Evolutionary conservation across 2,888 invertebrate species (phyloP).

Genomic region (Abrostola triplasia): DNA sequence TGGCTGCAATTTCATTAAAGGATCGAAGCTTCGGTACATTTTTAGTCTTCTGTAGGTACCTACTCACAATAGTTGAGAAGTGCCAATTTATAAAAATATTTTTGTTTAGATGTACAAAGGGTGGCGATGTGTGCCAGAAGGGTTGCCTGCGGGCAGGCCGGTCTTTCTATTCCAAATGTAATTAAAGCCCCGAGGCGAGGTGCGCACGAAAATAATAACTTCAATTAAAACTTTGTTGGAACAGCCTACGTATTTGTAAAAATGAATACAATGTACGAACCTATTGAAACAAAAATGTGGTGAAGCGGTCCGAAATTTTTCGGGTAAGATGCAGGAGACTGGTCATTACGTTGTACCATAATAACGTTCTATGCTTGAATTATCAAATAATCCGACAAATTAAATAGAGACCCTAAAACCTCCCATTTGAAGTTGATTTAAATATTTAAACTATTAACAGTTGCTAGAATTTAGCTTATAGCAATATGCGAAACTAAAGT

Average conservation of each 20-base stretch:
- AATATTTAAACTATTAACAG: too few relatives aligned
- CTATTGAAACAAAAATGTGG: not conserved
- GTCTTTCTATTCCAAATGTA: slow-evolving; percentile 63
- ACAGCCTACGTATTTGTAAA: slow-evolving; percentile 14
- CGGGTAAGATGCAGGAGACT: too few relatives aligned
- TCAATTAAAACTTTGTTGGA: slow-evolving; percentile 52
- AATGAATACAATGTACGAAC: slow-evolving; percentile 31
- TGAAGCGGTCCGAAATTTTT: not conserved
- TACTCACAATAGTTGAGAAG: slow-evolving; percentile 16
- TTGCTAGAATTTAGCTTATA: too few relatives aligned
- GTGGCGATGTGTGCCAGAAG: slow-evolving; percentile 48
- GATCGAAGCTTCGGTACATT: too few relatives aligned
- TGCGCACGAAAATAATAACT: slow-evolving; percentile 44
- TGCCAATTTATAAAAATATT: slow-evolving; percentile 20
- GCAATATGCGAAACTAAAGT: too few relatives aligned
- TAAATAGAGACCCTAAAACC: too few relatives aligned
- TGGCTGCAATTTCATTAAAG: not conserved
- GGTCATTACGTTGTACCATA: too few relatives aligned
- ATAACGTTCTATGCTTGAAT: too few relatives aligned
- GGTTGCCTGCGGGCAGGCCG: slow-evolving; percentile 50
- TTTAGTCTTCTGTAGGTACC: too few relatives aligned
- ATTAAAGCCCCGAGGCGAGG: slow-evolving; percentile 59
- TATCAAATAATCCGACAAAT: too few relatives aligned
- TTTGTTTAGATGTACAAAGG: slow-evolving; percentile 49
- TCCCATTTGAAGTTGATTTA: too few relatives aligned